These are phyloP conservation scores for Heliopora coerulea DNA, from an alignment of 92 coral and sea anemone species.

Conservation along the genomic window DNA sequence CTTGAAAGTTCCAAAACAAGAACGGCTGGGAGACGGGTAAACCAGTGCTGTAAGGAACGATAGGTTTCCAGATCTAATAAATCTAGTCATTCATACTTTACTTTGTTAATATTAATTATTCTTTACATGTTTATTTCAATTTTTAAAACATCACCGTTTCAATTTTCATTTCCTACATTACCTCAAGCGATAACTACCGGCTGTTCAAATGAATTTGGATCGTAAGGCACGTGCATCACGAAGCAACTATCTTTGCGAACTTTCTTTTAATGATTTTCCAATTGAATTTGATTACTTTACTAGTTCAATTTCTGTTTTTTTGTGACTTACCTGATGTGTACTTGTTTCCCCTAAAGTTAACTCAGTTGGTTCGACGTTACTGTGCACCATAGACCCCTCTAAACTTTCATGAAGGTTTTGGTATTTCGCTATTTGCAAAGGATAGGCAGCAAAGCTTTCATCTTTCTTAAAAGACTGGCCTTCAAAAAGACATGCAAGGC, in stretches of 20 bases:
- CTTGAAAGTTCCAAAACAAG: conserved; percentile 82
- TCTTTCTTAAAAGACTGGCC: conserved; percentile 77
- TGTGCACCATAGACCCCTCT: conserved; percentile 87
- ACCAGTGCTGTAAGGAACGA: conserved; percentile 70
- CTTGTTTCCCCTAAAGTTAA: conserved; percentile 57
- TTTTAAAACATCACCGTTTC: no score
- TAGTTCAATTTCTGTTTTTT: no score
- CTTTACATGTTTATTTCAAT: no score
- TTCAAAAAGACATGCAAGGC: background rate
- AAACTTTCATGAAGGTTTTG: conserved; percentile 77
- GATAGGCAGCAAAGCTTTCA: conserved; percentile 87
- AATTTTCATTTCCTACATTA: no score
- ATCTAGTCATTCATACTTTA: no score
- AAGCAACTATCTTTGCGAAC: no score
- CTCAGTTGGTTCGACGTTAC: conserved; percentile 68
- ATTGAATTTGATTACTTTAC: no score
- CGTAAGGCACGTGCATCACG: no score
- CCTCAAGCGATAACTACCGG: no score
- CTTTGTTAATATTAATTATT: no score
- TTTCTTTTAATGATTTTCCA: no score
- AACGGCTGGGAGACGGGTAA: conserved; percentile 83
- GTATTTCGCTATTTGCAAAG: conserved; percentile 78
- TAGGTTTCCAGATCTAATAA: background rate
- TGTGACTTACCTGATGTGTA: conserved; percentile 89
- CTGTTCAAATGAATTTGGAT: no score